phyloP scores from a whole-genome alignment of 2,797 vertebrate genomes.

The Sebastes vulpes region DNA sequence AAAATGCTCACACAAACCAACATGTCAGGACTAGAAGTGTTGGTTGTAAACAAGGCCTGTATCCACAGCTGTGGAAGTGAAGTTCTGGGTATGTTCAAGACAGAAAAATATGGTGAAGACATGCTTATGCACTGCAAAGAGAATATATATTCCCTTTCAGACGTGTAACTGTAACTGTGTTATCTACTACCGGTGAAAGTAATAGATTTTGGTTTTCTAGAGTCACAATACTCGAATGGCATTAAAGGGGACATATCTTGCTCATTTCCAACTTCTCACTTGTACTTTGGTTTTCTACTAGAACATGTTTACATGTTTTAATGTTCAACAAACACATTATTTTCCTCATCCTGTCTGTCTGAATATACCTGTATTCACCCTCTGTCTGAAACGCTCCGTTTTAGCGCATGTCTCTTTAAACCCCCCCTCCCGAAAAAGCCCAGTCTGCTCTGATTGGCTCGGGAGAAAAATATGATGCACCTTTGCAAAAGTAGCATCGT shows the following conservation, averaged over 20 bases:
- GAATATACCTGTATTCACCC: too few species aligned
- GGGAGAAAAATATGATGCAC: too few species aligned
- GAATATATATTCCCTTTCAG: not conserved
- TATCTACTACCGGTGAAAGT: not conserved
- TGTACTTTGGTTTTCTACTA: not conserved
- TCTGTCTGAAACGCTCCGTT: too few species aligned
- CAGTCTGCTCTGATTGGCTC: too few species aligned
- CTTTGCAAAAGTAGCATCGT: too few species aligned
- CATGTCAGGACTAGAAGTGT: slow-evolving; percentile 35
- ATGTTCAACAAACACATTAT: not conserved
- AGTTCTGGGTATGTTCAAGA: not conserved
- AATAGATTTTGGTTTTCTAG: not conserved
- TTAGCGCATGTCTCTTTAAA: too few species aligned
- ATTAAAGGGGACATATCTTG: not conserved
- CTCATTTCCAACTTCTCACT: not conserved
- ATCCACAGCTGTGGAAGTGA: slow-evolving; percentile 23
- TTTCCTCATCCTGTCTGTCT: not conserved
- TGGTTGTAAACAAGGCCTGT: slow-evolving; percentile 57
- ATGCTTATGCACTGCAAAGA: not conserved
- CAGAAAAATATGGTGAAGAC: not conserved
- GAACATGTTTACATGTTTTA: not conserved
- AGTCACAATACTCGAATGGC: not conserved
- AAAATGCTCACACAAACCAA: slow-evolving; percentile 30
- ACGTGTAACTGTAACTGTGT: not conserved
- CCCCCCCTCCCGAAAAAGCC: too few species aligned